Evolutionary conservation across 2,113 vertebrate genomes (phyloP), one percentile per base, ranked within the genome.

Genomic region (Laticauda laticaudata): DNA sequence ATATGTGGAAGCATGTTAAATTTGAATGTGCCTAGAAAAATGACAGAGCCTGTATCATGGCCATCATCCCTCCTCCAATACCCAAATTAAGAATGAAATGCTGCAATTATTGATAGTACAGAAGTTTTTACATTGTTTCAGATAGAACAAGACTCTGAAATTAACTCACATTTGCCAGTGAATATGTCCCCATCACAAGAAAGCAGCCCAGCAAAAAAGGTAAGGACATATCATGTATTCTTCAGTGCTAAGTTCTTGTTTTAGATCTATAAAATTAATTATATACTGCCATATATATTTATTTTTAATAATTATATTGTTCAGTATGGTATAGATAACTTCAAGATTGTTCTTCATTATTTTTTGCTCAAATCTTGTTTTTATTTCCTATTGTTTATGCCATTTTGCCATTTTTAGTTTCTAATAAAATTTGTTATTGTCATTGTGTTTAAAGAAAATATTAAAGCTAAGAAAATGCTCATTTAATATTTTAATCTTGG

Each of bases 181-280:
- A 98, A 95, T 39, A 97, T 96, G 96, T 90, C 95, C 90, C 89
- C 96, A 0, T 97, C 93, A 0, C 98, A 98, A 95, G 98, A 99
- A 96, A 94, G 96, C 96, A 97, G 95, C 88, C 96, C 97, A 87
- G 93, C 97, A 34, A 98, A 98, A 97, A 98, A 98, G 98, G 99
- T 99, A 97, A 96, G 97, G 93, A 85, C n/a, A 48, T 64, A 11
- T 23, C 57, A 90, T 86, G 56, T 92, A 89, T 88, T 23, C 89
- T 95, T 93, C 88, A 92, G 86, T 90, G 86, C 29, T 39, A 94
- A 39, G 57, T 56, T 91, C 69, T 93, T 39, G 39, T 93, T 94
- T 81, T 61, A 94, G 92, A 89, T 94, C 93, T 93, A 93, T 69
- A 34, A 64, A 51, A 53, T 2, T 3, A 23, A 57, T 57, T 11